Conservation (phyloP, 2,888 invertebrate species). For the Perdita meconis region DNA sequence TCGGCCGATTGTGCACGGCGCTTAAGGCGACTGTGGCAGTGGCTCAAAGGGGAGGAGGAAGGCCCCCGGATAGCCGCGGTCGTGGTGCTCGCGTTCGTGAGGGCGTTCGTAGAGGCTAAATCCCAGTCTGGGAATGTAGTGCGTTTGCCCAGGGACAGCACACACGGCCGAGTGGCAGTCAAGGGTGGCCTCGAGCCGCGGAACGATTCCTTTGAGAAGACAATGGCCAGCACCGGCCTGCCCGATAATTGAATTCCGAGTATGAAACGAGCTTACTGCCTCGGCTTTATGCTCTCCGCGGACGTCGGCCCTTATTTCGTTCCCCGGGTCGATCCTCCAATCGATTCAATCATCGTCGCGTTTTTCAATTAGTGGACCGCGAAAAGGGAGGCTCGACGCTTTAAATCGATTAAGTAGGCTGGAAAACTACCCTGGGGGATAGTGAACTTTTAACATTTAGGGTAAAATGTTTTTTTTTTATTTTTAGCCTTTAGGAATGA, state of each 20-base stretch:
- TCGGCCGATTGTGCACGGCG: slow-evolving; percentile 23
- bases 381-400: no score
- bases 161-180: slow-evolving; percentile 44
- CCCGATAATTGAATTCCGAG: slow-evolving; percentile 67
- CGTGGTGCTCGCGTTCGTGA: slow-evolving; percentile 52
- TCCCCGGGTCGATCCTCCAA: no score
- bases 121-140: slow-evolving; percentile 78
- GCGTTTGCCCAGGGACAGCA: slow-evolving; percentile 70
- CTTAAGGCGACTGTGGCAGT: slow-evolving; percentile 30
- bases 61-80: slow-evolving; percentile 44
- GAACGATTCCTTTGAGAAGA: slow-evolving; percentile 64
- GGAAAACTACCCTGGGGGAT: no score
- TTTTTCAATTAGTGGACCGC: background rate
- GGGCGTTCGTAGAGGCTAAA: slow-evolving; percentile 67
- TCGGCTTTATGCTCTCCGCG: slow-evolving; percentile 33
- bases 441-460: no score
- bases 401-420: no score
- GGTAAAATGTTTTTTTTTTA: no score
- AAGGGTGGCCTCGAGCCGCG: slow-evolving; percentile 62
- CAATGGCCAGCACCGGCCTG: slow-evolving; percentile 56
- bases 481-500: no score
- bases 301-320: slow-evolving; percentile 9
- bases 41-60: slow-evolving; percentile 34
- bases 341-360: background rate
- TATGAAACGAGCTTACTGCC: slow-evolving; percentile 47